phyloP scores from a whole-genome alignment of 2,797 vertebrate genomes.

The Lepidocolaptes lacrymiger region DNA sequence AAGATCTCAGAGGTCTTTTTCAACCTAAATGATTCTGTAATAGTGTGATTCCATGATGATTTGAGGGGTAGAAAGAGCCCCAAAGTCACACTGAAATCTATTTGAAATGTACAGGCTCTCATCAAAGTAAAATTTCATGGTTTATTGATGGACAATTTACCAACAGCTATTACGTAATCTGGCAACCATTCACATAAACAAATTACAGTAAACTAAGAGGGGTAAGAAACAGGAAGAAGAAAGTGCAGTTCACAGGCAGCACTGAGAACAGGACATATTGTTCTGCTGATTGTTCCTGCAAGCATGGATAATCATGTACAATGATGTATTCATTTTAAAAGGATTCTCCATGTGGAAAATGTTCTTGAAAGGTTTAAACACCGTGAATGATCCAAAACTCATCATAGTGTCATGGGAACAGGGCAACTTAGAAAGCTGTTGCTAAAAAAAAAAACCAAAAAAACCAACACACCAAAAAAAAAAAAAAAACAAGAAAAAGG shows the following conservation, averaged over 20 bases:
- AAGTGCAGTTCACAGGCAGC: background rate
- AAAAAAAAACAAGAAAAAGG: background rate
- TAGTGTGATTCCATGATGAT: background rate
- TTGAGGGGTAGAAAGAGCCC: background rate
- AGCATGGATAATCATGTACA: conserved; percentile 66
- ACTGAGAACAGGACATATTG: conserved; percentile 27
- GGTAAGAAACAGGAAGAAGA: background rate
- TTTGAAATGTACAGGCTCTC: background rate
- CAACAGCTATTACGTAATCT: background rate
- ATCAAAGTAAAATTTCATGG: background rate
- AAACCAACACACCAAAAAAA: background rate
- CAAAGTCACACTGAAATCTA: background rate
- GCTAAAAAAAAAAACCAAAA: background rate
- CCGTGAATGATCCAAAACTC: conserved; percentile 56
- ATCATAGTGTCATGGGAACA: conserved; percentile 1
- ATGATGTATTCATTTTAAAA: conserved; percentile 57
- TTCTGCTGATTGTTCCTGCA: conserved; percentile 58
- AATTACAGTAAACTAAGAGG: background rate
- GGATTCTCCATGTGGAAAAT: conserved; percentile 69
- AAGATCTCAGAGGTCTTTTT: background rate
- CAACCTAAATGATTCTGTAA: background rate
- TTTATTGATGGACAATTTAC: background rate
- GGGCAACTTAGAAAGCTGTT: background rate
- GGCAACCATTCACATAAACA: background rate
- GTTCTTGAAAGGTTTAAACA: conserved; percentile 69